phyloP scores from a whole-genome alignment of 2,888 invertebrate species.

The Melinaea menophilus region DNA sequence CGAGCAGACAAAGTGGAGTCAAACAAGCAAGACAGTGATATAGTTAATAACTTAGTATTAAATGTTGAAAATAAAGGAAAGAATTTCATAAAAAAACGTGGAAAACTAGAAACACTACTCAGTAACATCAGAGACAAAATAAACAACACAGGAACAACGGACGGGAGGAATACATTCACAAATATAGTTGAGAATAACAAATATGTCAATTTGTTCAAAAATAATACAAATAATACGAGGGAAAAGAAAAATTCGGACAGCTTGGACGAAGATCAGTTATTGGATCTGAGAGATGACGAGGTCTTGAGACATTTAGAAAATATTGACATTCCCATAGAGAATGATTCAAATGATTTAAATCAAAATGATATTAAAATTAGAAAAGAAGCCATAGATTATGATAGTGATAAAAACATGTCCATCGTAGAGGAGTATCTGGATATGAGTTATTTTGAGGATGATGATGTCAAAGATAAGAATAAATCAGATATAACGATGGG shows the following conservation, averaged over 20 bases:
- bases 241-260: slow-evolving; percentile 17
- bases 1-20: slow-evolving; percentile 5
- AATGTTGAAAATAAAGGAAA: slow-evolving; percentile 34
- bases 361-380: slow-evolving; percentile 5
- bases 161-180: slow-evolving; percentile 2
- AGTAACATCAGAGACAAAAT: slow-evolving; percentile 48
- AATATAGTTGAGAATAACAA: slow-evolving; percentile 3
- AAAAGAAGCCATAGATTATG: slow-evolving; percentile 14
- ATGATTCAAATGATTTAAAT: not conserved
- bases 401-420: slow-evolving; percentile 23
- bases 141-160: slow-evolving; percentile 10
- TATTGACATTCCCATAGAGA: slow-evolving; percentile 29
- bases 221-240: not conserved
- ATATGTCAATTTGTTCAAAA: not conserved
- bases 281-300: slow-evolving; percentile 25
- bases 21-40: slow-evolving; percentile 5
- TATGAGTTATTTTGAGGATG: slow-evolving; percentile 29
- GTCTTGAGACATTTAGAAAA: slow-evolving; percentile 29
- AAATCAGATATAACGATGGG: not conserved
- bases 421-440: slow-evolving; percentile 21
- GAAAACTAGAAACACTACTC: slow-evolving; percentile 51
- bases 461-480: slow-evolving; percentile 10
- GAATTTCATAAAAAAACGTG: slow-evolving; percentile 48
- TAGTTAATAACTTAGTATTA: slow-evolving; percentile 16
- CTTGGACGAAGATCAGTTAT: slow-evolving; percentile 16